Evolutionary conservation across 1,140 invertebrate genomes (phyloP).

Genomic region (Diorhabda elongata): DNA sequence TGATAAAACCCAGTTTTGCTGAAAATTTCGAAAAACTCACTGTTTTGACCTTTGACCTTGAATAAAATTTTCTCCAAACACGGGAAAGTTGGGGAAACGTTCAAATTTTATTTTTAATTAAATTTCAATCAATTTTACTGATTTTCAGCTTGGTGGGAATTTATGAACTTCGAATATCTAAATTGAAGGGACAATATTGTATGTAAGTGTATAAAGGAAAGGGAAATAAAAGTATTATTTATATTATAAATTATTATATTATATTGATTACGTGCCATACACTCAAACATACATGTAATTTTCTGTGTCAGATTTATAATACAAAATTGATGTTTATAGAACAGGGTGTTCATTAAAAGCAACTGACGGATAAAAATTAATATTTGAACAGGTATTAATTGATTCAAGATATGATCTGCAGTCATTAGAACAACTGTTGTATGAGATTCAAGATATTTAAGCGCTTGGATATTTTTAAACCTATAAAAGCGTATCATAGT

Average conservation of each 20-base stretch:
- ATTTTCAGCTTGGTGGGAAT: too few relatives aligned
- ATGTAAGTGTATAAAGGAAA: too few relatives aligned
- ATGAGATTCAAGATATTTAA: neutral
- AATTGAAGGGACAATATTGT: too few relatives aligned
- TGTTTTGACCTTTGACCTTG: too few relatives aligned
- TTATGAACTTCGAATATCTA: too few relatives aligned
- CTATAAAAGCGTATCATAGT: conserved; percentile 12
- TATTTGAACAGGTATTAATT: conserved; percentile 8
- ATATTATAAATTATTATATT: conserved; percentile 20
- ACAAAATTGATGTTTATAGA: neutral
- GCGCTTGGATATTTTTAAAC: conserved; percentile 9
- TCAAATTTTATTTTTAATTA: too few relatives aligned
- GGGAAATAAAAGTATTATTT: conserved; percentile 3
- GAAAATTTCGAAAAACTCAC: too few relatives aligned
- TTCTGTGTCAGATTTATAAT: conserved; percentile 13
- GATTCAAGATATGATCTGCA: conserved; percentile 15
- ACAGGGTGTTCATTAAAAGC: neutral
- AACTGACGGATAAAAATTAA: conserved; percentile 3
- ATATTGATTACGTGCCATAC: conserved; percentile 11
- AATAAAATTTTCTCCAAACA: too few relatives aligned
- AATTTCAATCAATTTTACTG: too few relatives aligned
- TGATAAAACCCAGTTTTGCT: too few relatives aligned
- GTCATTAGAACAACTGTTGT: conserved; percentile 7
- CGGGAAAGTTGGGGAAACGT: too few relatives aligned
- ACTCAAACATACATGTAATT: conserved; percentile 18